Evolutionary conservation across 2,888 invertebrate species (phyloP).

Genomic region (Sturmia bella): DNA sequence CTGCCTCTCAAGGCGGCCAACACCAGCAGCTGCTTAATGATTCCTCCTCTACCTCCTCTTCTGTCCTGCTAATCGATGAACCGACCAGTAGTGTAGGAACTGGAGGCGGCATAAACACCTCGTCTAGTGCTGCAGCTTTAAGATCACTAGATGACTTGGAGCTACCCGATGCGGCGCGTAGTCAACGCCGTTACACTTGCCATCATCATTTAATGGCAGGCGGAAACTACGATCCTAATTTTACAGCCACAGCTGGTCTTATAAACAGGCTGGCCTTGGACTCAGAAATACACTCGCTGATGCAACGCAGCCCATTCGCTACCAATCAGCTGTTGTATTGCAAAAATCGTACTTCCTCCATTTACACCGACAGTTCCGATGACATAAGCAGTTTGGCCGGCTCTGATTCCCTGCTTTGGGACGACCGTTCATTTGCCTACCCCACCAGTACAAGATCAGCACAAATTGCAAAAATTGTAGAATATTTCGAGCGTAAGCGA

Average conservation of each 20-base stretch:
- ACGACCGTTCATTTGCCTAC: conserved; percentile 85
- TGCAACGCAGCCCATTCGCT: conserved; percentile 82
- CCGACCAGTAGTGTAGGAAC: conserved; percentile 78
- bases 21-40: conserved; percentile 77
- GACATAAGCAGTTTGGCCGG: conserved; percentile 91
- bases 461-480: conserved; percentile 92
- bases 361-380: conserved; percentile 93
- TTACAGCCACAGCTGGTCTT: conserved; percentile 82
- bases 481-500: conserved; percentile 92
- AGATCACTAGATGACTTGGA: conserved; percentile 85
- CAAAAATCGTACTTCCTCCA: conserved; percentile 88
- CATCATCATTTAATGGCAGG: conserved; percentile 80
- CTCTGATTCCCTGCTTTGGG: conserved; percentile 88
- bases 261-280: conserved; percentile 82
- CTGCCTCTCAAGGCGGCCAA: conserved; percentile 71
- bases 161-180: conserved; percentile 77
- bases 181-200: conserved; percentile 78
- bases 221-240: conserved; percentile 74
- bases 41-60: conserved; percentile 82
- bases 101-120: conserved; percentile 70
- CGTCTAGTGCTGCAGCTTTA: conserved; percentile 82
- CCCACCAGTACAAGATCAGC: conserved; percentile 84
- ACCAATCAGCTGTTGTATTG: conserved; percentile 84
- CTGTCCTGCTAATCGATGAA: conserved; percentile 84
- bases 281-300: conserved; percentile 82